These are phyloP conservation scores for Metellina segmentata DNA, from an alignment of 2,888 invertebrate genomes.

Conservation along the genomic window DNA sequence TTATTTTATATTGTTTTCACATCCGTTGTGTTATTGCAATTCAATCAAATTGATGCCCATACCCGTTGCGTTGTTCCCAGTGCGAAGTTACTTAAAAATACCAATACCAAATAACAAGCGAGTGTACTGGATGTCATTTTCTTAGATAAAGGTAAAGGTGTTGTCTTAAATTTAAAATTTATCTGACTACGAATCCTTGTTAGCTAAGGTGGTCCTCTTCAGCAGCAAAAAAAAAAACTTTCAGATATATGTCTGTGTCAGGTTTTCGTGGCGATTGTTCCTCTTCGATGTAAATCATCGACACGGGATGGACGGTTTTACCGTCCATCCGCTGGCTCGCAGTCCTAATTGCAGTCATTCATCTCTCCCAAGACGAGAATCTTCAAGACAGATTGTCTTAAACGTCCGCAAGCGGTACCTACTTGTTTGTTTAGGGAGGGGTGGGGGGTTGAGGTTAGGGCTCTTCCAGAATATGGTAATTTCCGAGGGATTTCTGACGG, in stretches of 20 bases:
- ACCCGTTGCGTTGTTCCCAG: too few relatives aligned
- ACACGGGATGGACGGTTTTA: neutral
- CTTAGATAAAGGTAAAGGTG: too few relatives aligned
- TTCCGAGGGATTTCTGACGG: slow-evolving; percentile 26
- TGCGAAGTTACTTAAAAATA: too few relatives aligned
- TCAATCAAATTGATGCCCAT: too few relatives aligned
- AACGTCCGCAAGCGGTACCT: neutral
- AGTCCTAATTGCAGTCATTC: neutral
- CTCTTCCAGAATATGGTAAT: slow-evolving; percentile 48
- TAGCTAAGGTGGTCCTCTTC: neutral
- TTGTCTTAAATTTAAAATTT: too few relatives aligned
- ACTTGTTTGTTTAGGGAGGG: neutral
- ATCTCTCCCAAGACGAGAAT: slow-evolving; percentile 1
- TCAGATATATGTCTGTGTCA: neutral
- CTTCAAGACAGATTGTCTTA: neutral
- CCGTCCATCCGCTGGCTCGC: neutral
- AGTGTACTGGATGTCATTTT: too few relatives aligned
- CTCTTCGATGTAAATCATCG: neutral
- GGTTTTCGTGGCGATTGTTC: neutral
- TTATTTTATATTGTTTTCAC: too few relatives aligned
- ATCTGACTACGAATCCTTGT: neutral
- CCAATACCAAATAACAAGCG: too few relatives aligned
- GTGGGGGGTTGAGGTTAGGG: neutral
- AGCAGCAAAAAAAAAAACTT: neutral
- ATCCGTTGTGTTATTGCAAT: too few relatives aligned